Base-by-base conservation (phyloP, 2,113 vertebrate species). In the Marmota flaviventris region DNA sequence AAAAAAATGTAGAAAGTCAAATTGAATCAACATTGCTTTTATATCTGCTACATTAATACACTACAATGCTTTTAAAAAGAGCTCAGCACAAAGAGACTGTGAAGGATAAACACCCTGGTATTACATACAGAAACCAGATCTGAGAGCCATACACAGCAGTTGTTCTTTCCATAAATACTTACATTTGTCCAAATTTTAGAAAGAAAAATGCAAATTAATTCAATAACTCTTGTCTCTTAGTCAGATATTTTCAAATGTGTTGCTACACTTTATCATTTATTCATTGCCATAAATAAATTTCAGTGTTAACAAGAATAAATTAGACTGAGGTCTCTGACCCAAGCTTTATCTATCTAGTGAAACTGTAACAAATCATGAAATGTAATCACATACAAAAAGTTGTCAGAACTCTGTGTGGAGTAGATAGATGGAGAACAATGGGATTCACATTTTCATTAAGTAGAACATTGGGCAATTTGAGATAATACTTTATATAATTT, bases 161-260 rank as follows among this genome's bases (percentile, higher is more conserved):
- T 97, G 90, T 94, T 96, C 94, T 95, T 96, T 95, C 94, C 70
- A 96, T 93, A 97, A 97, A 97, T 97, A 95, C 85, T 91, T 93
- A 78, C 69, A 58, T 87, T 96, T 91, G 93, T 96, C 90, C 90
- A 72, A 97, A 95, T 96, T 96, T 96, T 92, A 90, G 91, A 96
- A 96, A 95, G 89, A 97, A 96, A 97, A 96, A 97, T 96, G 96
- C 94, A 97, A 98, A 96, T 97, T 93, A 84, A 96, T 90, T 69
- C 94, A 85, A 92, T 93, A 86, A 83, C 42, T 96, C 93, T 91
- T 81, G 45, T 48, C 11, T 96, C 83, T 87, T 58, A 96, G 70
- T 89, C 51, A 96, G 94, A 92, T 96, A 96, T 93, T 95, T 94
- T 96, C 94, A 97, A 95, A 96, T 93, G 88, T 88, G 76, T 90